Conservation (phyloP, 2,113 vertebrate genomes). For the Sphyrna mokarran region DNA sequence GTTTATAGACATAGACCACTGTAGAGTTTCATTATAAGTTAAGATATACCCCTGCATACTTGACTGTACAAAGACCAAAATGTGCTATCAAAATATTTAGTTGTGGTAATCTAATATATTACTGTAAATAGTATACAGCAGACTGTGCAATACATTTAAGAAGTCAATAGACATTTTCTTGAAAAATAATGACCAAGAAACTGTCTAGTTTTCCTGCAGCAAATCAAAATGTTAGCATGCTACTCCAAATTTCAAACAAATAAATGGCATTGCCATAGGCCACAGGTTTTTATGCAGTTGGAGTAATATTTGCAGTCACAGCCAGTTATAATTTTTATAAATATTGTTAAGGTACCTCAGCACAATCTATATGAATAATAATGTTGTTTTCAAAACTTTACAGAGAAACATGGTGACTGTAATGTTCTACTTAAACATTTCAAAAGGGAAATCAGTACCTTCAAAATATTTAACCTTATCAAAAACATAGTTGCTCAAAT, state of each 20-base stretch:
- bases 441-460: neutral
- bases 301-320: constrained; percentile 17
- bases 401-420: neutral
- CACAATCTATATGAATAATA: neutral
- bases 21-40: neutral
- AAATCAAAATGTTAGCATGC: neutral
- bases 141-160: neutral
- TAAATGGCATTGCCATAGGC: constrained; percentile 17
- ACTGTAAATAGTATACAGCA: neutral
- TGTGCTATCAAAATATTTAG: neutral
- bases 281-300: neutral
- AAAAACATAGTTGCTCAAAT: neutral
- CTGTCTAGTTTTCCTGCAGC: neutral
- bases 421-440: neutral
- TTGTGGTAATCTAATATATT: constrained; percentile 2
- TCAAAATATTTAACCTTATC: neutral
- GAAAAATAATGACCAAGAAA: neutral
- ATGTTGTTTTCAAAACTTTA: neutral
- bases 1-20: neutral
- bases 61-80: neutral
- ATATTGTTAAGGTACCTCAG: neutral
- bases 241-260: constrained; percentile 7
- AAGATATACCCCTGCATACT: neutral
- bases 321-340: constrained; percentile 23
- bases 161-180: neutral